Evolutionary conservation across 2,113 vertebrate species (phyloP), one percentile per base, ranked within the genome.

Genomic region (Gymnocephalus cernua): DNA sequence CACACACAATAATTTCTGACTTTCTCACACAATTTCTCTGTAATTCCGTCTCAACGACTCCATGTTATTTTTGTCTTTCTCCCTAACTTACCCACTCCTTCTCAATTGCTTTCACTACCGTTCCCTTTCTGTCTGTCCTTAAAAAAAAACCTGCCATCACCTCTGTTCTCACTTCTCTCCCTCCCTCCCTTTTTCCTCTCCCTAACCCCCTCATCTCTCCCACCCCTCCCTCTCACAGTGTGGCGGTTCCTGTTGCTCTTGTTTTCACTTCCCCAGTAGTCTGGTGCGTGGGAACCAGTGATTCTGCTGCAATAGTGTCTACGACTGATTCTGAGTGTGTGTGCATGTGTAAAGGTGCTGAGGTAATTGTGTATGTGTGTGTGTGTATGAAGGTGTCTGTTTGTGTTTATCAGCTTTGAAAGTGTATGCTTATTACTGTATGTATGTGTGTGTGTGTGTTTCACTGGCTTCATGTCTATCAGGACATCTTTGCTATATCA

Each of bases 211-310:
- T 44, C 41, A 18, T 76, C 77, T 81, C 77, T 87, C 82, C 82
- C 77, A 81, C 93, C 88, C 91, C 86, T 82, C 91, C 86, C 88
- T 91, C 86, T 85, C 84, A 80, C 71, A 81, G 88, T 90, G 91
- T 91, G 87, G 86, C 84, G 23, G 92, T 93, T 93, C 92, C 92
- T 93, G 93, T 94, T 93, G 91, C 92, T 92, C 92, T 93, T 91
- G 90, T 94, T 94, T 93, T 92, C 93, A 94, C 93, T 94, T 94
- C 93, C 93, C 88, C 88, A 87, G 82, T 58, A 82, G 89, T 91
- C 89, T 88, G 91, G 80, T 91, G 89, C 92, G 92, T 94, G 93
- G 93, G 93, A 94, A 94, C 93, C 89, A 88, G 86, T 2, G 15
- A 82, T 90, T 86, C 69, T 83, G 69, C 84, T 85, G 86, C 87